Percentiles rank a stretch among this genome's conserved stretches.
Evolutionary conservation across 2,113 vertebrate species (phyloP).

Genomic region (Rhizomys pruinosus): DNA sequence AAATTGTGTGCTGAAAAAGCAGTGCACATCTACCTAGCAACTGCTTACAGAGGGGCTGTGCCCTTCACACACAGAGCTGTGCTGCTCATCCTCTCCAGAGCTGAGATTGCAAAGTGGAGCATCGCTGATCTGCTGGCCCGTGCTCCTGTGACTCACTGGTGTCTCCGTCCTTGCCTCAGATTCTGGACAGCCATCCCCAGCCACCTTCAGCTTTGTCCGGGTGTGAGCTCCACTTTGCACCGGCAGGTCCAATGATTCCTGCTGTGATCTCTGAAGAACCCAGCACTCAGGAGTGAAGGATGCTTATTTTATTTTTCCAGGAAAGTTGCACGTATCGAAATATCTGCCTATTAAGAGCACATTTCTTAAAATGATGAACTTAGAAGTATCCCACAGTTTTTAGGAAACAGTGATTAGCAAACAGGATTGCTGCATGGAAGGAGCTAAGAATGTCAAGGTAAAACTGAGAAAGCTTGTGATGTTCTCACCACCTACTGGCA

Average conservation of each 20-base stretch:
- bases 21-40: fast-evolving
- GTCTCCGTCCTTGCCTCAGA: not conserved
- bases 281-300: too few relatives aligned
- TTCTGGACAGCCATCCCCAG: too few relatives aligned
- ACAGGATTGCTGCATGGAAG: not conserved
- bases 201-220: not conserved
- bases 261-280: too few relatives aligned
- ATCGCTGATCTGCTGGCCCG: too few relatives aligned
- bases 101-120: not conserved
- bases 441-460: not conserved
- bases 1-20: fast-evolving
- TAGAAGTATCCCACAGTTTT: not conserved
- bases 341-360: not conserved
- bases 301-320: too few relatives aligned
- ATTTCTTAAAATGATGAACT: not conserved
- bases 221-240: too few relatives aligned
- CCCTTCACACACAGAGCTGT: not conserved
- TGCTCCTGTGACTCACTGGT: not conserved
- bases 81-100: too few relatives aligned
- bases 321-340: not conserved
- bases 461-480: not conserved
- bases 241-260: too few relatives aligned
- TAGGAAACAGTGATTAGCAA: not conserved
- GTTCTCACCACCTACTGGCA: not conserved
- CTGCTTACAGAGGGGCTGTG: not conserved